Base-by-base conservation (phyloP, 2,797 vertebrate species). In the Lacerta bilineata region DNA sequence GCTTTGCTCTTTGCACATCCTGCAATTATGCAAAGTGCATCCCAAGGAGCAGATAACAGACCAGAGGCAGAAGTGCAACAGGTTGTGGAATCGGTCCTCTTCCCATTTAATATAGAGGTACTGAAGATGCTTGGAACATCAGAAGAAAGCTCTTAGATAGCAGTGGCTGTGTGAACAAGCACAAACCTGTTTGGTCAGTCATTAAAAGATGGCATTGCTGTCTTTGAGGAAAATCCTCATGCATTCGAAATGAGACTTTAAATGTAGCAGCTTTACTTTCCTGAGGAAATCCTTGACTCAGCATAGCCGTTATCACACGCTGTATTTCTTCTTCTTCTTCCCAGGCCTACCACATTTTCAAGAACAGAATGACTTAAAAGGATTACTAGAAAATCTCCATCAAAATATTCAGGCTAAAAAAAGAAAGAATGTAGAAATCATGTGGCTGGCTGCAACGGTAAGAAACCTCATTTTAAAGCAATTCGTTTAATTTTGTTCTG, bases 361-460 rank as follows among this genome's bases (percentile, higher is more conserved):
- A 95, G 98, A 98, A 84, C 98, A 99, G 96, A 97, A 97, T 85
- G 98, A 99, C 94, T 96, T 99, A 91, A 99, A 99, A 95, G 98
- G 98, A 91, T 97, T 99, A 95, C 97, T 99, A 94, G 98, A 99
- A 97, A 98, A 97, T 87, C 98, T 99, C 90, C 98, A 98, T 89
- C 98, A 99, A 97, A 99, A 98, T 95, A 98, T 99, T 89, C 98
- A 98, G 80, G 97, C 97, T 88, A 99, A 98, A 97, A 99, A 99
- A 95, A 98, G 98, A 90, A 99, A 99, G 97, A 99, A 99, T 90
- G 98, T 99, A 93, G 99, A 99, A 96, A 98, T 99, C 94, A 97
- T 99, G 93, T 99, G 98, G 98, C 97, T 98, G 90, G 98, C 99
- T 90, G 98, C 98, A 85, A 98, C 96, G 93, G 99, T 99, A 96